Percentiles rank a stretch among this genome's conserved stretches.
Conservation (phyloP, 2,797 vertebrate genomes). For the Ceryle rudis region DNA sequence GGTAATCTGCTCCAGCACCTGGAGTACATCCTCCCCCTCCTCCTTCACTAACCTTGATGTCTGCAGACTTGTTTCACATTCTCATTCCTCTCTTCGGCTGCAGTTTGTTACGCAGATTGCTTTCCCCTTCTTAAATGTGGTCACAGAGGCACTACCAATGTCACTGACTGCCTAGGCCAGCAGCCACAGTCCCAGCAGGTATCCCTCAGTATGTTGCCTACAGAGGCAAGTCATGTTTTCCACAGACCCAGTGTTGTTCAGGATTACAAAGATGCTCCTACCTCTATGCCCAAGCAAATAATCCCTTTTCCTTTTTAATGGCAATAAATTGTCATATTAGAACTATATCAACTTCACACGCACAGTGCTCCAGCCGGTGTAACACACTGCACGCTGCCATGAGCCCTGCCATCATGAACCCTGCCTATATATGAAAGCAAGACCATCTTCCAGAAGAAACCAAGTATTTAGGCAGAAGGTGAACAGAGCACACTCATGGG, state of each 20-base stretch:
- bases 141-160: no score
- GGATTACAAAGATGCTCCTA: neutral
- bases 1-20: neutral
- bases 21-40: neutral
- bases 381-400: neutral
- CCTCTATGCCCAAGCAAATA: neutral
- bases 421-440: neutral
- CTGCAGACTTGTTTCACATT: neutral
- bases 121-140: neutral
- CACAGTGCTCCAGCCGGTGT: neutral
- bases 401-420: neutral
- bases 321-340: neutral
- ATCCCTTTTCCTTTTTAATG: neutral
- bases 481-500: neutral
- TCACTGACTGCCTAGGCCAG: neutral
- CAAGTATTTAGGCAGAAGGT: neutral
- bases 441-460: neutral
- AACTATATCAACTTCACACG: neutral
- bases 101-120: neutral
- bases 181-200: neutral
- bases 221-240: neutral
- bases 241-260: neutral
- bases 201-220: neutral
- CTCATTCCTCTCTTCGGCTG: neutral
- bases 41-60: neutral